Evolutionary conservation across 2,113 vertebrate genomes (phyloP).

Genomic region (Cygnus buccinator): DNA sequence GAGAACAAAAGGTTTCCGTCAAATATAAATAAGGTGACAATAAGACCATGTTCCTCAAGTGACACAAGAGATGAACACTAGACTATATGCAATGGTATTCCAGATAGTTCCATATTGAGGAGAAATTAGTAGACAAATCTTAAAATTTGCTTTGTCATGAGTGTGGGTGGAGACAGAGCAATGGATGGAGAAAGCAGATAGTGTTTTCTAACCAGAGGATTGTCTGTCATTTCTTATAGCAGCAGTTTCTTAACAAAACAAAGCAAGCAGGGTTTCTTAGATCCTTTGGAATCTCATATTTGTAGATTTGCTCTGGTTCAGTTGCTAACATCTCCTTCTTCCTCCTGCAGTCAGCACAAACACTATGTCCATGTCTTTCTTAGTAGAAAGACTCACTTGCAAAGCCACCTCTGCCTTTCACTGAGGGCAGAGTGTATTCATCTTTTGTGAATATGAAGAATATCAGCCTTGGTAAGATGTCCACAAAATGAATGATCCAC

Average conservation of each 20-base stretch:
- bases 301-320: not conserved
- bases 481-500: not conserved
- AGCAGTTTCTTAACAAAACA: not conserved
- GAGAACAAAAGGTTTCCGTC: not conserved
- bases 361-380: accelerated
- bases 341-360: not conserved
- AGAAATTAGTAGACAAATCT: not conserved
- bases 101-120: not conserved
- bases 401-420: not conserved
- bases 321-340: not conserved
- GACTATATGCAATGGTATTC: not conserved
- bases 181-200: not conserved
- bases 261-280: not conserved
- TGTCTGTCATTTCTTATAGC: not conserved
- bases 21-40: not conserved
- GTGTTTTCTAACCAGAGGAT: not conserved
- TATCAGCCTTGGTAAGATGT: not conserved
- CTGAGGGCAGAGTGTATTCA: not conserved
- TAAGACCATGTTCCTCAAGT: not conserved
- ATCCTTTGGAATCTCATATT: not conserved
- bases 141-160: not conserved
- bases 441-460: not conserved
- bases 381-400: not conserved
- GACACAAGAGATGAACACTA: not conserved
- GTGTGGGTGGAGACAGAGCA: not conserved